Evolutionary conservation across 1,140 invertebrate species (phyloP).

Genomic region (Bombus haemorrhoidalis): DNA sequence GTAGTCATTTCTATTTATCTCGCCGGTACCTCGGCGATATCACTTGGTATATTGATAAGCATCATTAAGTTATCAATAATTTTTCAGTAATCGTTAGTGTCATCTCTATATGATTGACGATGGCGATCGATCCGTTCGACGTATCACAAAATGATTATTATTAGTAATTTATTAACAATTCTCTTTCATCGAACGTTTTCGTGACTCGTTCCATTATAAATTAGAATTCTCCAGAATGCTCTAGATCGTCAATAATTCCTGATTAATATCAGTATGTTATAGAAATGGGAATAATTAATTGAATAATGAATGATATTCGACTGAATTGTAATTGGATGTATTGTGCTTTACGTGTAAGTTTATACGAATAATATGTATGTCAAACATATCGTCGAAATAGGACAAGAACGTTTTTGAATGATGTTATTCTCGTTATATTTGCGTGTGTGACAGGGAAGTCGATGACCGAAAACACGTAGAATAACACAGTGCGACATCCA

Average conservation of each 20-base stretch:
- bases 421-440: not conserved
- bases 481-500: not conserved
- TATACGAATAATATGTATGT: not conserved
- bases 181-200: no score
- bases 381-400: not conserved
- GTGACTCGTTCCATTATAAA: not conserved
- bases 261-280: not conserved
- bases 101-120: not conserved
- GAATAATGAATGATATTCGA: not conserved
- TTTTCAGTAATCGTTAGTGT: not conserved
- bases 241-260: not conserved
- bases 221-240: not conserved
- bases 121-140: not conserved
- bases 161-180: not conserved
- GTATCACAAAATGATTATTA: not conserved
- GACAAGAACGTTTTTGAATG: not conserved
- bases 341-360: no score
- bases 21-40: not conserved
- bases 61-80: not conserved
- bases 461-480: slow-evolving; percentile 4
- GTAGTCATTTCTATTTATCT: not conserved
- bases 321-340: not conserved
- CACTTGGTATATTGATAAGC: not conserved
- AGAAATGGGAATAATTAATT: not conserved
- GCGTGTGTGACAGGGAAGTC: not conserved